Evolutionary conservation across 2,888 invertebrate genomes (phyloP).

Genomic region (Agrochola litura): DNA sequence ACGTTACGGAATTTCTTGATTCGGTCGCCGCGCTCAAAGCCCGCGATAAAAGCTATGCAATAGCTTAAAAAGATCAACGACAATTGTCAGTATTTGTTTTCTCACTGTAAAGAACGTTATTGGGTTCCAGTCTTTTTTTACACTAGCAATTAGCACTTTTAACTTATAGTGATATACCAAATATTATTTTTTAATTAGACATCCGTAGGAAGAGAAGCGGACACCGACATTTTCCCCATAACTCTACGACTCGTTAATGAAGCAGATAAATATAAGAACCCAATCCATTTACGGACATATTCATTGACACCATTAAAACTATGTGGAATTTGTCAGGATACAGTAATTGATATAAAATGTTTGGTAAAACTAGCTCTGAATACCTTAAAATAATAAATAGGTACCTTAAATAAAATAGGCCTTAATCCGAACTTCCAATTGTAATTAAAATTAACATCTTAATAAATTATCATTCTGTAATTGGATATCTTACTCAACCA

Average conservation of each 20-base stretch:
- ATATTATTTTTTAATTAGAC: background rate
- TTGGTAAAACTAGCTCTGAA: background rate
- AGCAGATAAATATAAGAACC: conserved; percentile 5
- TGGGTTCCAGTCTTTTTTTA: background rate
- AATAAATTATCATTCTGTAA: conserved; percentile 32
- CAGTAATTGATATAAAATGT: conserved; percentile 43
- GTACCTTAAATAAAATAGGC: background rate
- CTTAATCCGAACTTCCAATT: conserved; percentile 1
- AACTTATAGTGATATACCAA: background rate
- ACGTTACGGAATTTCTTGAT: too few relatives aligned
- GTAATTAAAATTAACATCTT: conserved; percentile 20
- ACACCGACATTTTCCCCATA: conserved; percentile 28
- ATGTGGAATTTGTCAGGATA: conserved; percentile 28
- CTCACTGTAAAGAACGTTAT: background rate
- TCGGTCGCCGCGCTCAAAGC: too few relatives aligned
- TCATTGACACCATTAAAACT: conserved; percentile 26
- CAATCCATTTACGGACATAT: conserved; percentile 18
- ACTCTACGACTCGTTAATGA: conserved; percentile 14
- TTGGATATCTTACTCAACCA: conserved; percentile 8
- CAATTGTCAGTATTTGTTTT: background rate
- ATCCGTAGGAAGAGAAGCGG: background rate
- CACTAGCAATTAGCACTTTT: background rate
- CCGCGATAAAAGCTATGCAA: too few relatives aligned
- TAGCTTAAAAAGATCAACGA: too few relatives aligned
- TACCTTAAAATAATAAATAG: background rate